Base-by-base conservation (phyloP, 2,113 vertebrate species). In the Hemiprocne comata region DNA sequence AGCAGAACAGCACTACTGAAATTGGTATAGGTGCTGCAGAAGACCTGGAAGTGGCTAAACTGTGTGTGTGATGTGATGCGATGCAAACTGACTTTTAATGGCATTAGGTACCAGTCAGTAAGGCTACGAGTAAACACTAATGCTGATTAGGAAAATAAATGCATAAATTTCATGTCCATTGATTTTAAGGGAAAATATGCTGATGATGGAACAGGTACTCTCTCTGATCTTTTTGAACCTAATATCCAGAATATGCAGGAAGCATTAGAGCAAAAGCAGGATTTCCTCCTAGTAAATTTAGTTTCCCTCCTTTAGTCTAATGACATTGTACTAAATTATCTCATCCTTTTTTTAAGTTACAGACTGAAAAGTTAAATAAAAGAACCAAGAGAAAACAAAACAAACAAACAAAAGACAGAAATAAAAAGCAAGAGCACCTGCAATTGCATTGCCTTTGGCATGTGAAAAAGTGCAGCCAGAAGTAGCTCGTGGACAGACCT, bases 201-300 rank as follows among this genome's bases (percentile, higher is more conserved):
- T 80, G 57, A 38, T 42, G 23, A 60, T 44, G 44, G 36, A 81
- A 65, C 65, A 88, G 51, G 40, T 77, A 48, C 7, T 60, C 31
- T 64, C 48, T 57, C 62, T 54, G 51, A 29, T 83, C 11, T 61
- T 82, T 89, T 76, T 85, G 72, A 88, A 67, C 19, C 34, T 62
- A 76, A 83, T 96, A 85, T 73, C 76, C 83, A 80, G 50, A 77
- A 38, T 9, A 86, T 51, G 42, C 60, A 93, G 86, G 96, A 97
- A 97, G 72, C 72, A 88, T 84, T 93, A 84, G 16, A 92, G 90
- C 36, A 86, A 80, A 92, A 88, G 72, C 60, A 94, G 94, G 85
- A 97, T 95, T 96, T 94, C 92, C 82, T 96, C 74, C 72, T 71
- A 74, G 53, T 90, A 90, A 85, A 80, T 70, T 73, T 10, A 51